These are phyloP conservation scores for Rotaria sp. DNA, from an alignment of 2,888 invertebrate genomes.

Conservation along the genomic window DNA sequence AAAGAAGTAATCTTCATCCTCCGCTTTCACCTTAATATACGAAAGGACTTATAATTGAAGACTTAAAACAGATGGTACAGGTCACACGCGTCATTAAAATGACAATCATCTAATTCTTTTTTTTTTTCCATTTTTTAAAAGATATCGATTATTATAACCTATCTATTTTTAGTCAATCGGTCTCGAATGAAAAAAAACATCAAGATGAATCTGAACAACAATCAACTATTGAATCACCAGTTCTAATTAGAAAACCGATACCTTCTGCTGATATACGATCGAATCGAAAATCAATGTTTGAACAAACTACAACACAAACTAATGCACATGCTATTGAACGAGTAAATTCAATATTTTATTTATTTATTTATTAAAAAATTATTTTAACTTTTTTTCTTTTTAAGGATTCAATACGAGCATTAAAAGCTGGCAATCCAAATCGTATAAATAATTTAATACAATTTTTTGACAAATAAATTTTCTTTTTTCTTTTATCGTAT, in stretches of 20 bases:
- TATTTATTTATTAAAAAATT: background rate
- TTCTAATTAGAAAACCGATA: background rate
- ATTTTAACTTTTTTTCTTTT: too few species aligned
- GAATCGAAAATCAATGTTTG: conserved; percentile 24
- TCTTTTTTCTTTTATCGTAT: background rate
- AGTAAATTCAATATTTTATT: background rate
- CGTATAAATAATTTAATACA: conserved; percentile 12
- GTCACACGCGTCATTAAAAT: background rate
- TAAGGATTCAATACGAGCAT: conserved; percentile 25
- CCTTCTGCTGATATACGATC: background rate
- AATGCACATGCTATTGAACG: background rate
- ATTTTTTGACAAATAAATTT: conserved; percentile 10
- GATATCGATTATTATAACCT: too few species aligned
- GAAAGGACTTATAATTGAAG: too few species aligned
- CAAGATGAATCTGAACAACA: background rate
- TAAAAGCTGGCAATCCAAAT: background rate
- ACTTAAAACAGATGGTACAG: background rate
- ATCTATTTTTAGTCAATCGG: background rate
- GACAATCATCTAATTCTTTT: too few species aligned
- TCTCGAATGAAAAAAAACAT: background rate
- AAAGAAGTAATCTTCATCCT: too few species aligned
- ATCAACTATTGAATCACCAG: background rate
- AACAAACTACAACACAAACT: background rate
- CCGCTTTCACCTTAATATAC: too few species aligned
- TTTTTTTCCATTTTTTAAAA: too few species aligned